Evolutionary conservation across 1,140 invertebrate genomes (phyloP), one percentile per base, ranked within the genome.

Genomic region (Pseudomyrmex cubaensis): DNA sequence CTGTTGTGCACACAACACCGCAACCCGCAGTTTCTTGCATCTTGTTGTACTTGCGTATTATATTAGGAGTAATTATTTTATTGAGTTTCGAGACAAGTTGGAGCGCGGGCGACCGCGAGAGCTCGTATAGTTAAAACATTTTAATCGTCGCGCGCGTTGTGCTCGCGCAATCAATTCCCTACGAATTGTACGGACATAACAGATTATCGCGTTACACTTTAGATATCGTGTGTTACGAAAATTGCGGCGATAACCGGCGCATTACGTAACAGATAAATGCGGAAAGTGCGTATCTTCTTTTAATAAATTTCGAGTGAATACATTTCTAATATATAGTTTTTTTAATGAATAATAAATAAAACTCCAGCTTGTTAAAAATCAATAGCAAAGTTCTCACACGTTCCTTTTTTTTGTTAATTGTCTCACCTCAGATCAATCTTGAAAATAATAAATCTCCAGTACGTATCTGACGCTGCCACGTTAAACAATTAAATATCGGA

Each of bases 11-110:
- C 35, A 35, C 35, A 35, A 35, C 25, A 56, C 22, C 61, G 10
- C 73, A 10, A 5, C 50, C 50, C 17, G 12, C 48, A 44, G 50
- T 20, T 77, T 77, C 75, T 77, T 77, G 17, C 35, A 22, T 17
- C 75, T 22, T 22, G 62, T 77, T 77, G 0, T 35, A 57, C 25
- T 67, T 56, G 25, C 52, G 75, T 67, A 77, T 77, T 77, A 77
- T 67, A 77, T 77, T 67, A 67, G 17, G 35, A 35, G 63, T 77
- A 77, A 77, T 77, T 77, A 77, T 77, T 77, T 77, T 67, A 77
- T 77, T 67, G 75, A 67, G 50, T 77, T 77, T 77, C 50, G 48
- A 15, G 48, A 15, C 50, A 77, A 77, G 75, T 77, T 77, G 46
- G 35, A 77, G 56, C 15, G 48, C 48, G 20, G 0, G 44, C 64